Evolutionary conservation across 2,113 vertebrate genomes (phyloP), one percentile per base, ranked within the genome.

Genomic region (Heterotis niloticus): DNA sequence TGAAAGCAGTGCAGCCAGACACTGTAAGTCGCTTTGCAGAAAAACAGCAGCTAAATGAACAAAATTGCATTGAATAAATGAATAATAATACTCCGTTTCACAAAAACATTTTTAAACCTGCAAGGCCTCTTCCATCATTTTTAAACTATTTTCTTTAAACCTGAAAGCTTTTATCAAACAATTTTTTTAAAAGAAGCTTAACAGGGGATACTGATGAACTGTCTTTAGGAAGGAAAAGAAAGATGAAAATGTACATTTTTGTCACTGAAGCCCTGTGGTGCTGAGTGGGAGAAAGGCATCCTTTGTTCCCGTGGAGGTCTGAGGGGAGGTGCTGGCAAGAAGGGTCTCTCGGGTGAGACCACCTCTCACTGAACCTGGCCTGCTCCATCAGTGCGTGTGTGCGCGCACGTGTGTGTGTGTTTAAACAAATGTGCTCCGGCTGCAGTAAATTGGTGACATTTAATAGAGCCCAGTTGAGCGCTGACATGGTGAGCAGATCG

Each of bases 221-320:
- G 28, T 78, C 28, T 69, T 70, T 29, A 70, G 34, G 34, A 44
- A 44, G 34, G 34, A 7, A 44, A 44, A 44, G 34, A 44, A 2
- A 44, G 34, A 62, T 34, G 28, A 59, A 59, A 51, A 62, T 71
- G 67, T 78, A 66, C 56, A 70, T 78, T 78, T 78, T 29, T 54
- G 77, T 51, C 77, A 69, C 56, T 70, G 26, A 44, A 71, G 28
- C 54, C 57, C 56, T 69, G 60, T n/a, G 24, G n/a, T 12, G 26
- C 20, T 10, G 29, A 17, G 14, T 54, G 73, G 34, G 68, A 76
- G 77, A 77, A 77, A 77, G 66, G 13, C 24, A 4, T 5, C 80
- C 80, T 81, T 81, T 81, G 80, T 81, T 81, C 69, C 24, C 0
- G 20, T 34, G 72, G 65, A 81, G 80, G 80, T 28, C 80, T 65